Percentiles rank a stretch among this genome's conserved stretches.
Evolutionary conservation across 30 jellyfish, hydroid and myxozoan species (phyloP).

Genomic region (Rhopilema esculentum): DNA sequence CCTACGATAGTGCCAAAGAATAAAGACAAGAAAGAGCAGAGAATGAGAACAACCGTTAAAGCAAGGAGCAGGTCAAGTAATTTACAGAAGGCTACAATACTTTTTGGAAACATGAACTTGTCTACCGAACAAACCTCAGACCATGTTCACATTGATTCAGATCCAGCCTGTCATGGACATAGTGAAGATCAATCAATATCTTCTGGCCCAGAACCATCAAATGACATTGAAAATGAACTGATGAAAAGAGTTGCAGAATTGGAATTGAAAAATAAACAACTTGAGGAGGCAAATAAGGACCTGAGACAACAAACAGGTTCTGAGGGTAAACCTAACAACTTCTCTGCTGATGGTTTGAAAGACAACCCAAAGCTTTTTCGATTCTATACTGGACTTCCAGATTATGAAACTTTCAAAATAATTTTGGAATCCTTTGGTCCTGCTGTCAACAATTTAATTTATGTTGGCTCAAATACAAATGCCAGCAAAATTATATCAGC

Average conservation of each 20-base stretch:
- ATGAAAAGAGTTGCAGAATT: not conserved
- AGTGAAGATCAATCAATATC: too few species aligned
- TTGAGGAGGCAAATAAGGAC: not conserved
- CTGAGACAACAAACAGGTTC: not conserved
- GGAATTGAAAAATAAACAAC: not conserved
- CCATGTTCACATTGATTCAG: too few species aligned
- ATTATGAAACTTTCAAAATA: slow-evolving; percentile 17
- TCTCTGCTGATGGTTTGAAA: not conserved
- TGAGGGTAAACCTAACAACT: not conserved
- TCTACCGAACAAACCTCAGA: not conserved
- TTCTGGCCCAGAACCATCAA: too few species aligned
- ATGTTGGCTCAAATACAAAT: slow-evolving; percentile 23
- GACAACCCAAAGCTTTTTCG: slow-evolving; percentile 11
- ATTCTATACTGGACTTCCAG: slow-evolving; percentile 43
- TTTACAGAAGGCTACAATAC: not conserved
- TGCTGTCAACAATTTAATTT: slow-evolving; percentile 11
- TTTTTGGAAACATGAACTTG: not conserved
- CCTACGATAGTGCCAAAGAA: slow-evolving; percentile 62
- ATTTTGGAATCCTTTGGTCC: slow-evolving; percentile 32
- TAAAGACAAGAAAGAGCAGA: not conserved
- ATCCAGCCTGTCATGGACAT: too few species aligned
- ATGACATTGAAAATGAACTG: too few species aligned
- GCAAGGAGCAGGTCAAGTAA: slow-evolving; percentile 27
- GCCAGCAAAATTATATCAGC: not conserved
- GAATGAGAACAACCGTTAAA: slow-evolving; percentile 8